phyloP scores from a whole-genome alignment of 1,140 invertebrate genomes.

The Daktulosphaira vitifoliae region DNA sequence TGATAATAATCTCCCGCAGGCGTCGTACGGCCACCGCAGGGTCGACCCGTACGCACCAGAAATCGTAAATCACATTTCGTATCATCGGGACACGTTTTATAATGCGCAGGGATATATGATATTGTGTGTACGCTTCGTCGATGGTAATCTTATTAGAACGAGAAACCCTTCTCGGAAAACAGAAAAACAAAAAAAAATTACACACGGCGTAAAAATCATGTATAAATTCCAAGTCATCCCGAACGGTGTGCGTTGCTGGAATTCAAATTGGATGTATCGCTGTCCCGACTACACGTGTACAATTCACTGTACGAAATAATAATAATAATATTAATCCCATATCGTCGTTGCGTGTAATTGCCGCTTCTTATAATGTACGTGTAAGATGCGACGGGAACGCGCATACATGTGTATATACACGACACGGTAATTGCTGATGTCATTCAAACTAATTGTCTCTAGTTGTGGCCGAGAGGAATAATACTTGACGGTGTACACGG shows the following conservation, averaged over 20 bases:
- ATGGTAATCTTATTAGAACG: conserved; percentile 19
- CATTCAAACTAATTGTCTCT: conserved; percentile 32
- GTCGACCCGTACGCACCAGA: not conserved
- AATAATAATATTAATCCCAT: not conserved
- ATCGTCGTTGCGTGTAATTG: conserved; percentile 15
- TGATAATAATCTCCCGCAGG: conserved; percentile 22
- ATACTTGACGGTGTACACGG: not conserved
- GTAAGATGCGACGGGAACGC: too few relatives aligned
- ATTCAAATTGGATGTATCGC: conserved; percentile 22
- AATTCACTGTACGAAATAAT: not conserved
- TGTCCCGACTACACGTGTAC: conserved; percentile 2
- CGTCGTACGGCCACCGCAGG: conserved; percentile 10
- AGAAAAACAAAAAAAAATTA: not conserved
- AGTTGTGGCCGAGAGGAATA: not conserved
- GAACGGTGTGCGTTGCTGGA: conserved; percentile 2
- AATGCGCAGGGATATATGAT: not conserved
- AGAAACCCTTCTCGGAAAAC: conserved; percentile 18
- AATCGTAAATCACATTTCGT: conserved; percentile 27
- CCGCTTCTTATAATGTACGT: conserved; percentile 9
- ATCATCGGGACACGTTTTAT: not conserved
- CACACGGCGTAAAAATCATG: conserved; percentile 13
- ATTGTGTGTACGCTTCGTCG: not conserved
- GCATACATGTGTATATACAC: too few relatives aligned
- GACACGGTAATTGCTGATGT: conserved; percentile 25
- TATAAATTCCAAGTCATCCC: not conserved